Percentiles rank a stretch among this genome's conserved stretches.
These are phyloP conservation scores for Melopsittacus undulatus DNA, from an alignment of 2,797 vertebrate species.

Conservation along the genomic window DNA sequence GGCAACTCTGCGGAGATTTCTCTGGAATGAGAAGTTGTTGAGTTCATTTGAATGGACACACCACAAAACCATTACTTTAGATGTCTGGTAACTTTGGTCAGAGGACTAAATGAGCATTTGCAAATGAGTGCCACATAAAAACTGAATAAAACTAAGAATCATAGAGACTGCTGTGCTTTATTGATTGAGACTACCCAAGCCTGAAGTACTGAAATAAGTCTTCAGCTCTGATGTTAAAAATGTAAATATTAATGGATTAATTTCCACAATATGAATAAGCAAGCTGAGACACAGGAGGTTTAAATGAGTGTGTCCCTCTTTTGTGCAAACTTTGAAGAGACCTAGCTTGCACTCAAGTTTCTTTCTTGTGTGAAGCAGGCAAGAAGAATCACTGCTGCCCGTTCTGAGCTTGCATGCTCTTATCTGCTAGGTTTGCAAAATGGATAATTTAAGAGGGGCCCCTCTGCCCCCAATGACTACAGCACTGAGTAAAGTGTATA, in stretches of 20 bases:
- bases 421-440: not conserved
- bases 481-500: no score
- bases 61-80: not conserved
- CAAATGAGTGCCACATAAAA: not conserved
- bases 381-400: not conserved
- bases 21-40: not conserved
- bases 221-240: not conserved
- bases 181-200: not conserved
- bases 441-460: not conserved
- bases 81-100: not conserved
- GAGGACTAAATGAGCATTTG: not conserved
- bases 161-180: not conserved
- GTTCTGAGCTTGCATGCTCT: not conserved
- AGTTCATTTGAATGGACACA: not conserved
- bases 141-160: not conserved
- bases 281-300: not conserved
- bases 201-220: not conserved
- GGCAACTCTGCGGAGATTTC: not conserved
- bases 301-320: not conserved
- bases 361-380: not conserved
- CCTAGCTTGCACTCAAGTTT: rapidly evolving
- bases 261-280: not conserved
- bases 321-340: not conserved
- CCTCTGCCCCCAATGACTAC: not conserved
- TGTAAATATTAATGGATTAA: not conserved